Conservation (phyloP, 2,888 invertebrate species). For the Caenorhabditis sp. region DNA sequence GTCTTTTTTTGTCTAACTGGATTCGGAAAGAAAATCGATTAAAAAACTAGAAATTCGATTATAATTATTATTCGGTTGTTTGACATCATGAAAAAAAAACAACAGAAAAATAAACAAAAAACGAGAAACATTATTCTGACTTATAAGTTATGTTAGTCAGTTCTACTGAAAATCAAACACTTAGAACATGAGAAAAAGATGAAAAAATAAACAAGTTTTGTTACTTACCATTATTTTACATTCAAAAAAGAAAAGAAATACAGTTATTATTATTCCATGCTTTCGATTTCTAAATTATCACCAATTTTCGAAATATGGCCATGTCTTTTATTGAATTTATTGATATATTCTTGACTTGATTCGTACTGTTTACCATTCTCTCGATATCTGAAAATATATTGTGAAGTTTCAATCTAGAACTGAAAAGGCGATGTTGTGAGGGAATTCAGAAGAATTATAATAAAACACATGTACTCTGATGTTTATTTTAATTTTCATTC, state of each 20-base stretch:
- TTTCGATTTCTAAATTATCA: conserved; percentile 17
- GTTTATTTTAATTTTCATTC: too few species aligned
- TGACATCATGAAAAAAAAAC: conserved; percentile 3
- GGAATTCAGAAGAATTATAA: too few species aligned
- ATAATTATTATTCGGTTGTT: neutral
- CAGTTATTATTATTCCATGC: neutral
- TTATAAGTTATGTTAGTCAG: neutral
- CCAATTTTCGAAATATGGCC: conserved; percentile 43
- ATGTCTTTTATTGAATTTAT: conserved; percentile 57
- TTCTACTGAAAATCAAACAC: neutral
- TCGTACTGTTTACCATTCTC: conserved; percentile 1
- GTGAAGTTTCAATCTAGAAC: neutral
- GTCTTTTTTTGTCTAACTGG: neutral
- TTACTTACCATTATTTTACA: neutral
- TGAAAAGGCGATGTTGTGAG: neutral
- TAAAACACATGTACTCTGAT: too few species aligned
- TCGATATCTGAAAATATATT: conserved; percentile 3
- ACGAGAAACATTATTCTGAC: neutral
- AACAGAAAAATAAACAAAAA: conserved; percentile 2
- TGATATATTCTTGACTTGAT: conserved; percentile 54
- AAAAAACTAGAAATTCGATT: neutral
- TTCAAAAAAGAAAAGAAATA: neutral
- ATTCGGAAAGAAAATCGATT: neutral
- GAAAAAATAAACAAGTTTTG: conserved; percentile 3
- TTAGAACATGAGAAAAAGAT: neutral